Conservation (phyloP, 2,888 invertebrate species). For the Gasteruption jaculator region DNA sequence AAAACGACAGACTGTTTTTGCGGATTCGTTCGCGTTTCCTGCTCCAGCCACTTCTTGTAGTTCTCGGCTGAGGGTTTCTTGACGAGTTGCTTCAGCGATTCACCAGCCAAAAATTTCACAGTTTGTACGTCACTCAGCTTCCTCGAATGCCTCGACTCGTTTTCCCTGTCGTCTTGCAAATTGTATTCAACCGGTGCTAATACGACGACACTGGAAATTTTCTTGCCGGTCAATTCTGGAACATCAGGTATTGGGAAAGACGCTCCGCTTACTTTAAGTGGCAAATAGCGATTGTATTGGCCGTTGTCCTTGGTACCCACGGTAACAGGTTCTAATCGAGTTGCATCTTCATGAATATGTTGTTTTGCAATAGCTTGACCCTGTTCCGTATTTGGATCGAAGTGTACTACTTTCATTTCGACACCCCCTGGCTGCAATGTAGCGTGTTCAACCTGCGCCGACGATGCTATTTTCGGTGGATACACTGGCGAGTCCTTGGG, state of each 20-base stretch:
- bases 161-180: conserved; percentile 50
- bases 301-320: conserved; percentile 56
- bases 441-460: conserved; percentile 49
- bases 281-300: conserved; percentile 78
- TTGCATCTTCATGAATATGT: conserved; percentile 70
- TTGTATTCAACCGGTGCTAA: conserved; percentile 78
- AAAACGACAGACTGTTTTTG: conserved; percentile 78
- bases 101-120: conserved; percentile 70
- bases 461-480: conserved; percentile 26
- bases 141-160: conserved; percentile 46
- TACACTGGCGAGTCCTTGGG: conserved; percentile 35
- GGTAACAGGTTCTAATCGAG: conserved; percentile 70
- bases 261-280: conserved; percentile 78
- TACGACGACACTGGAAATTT: conserved; percentile 81
- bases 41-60: conserved; percentile 75
- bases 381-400: conserved; percentile 70
- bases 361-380: conserved; percentile 68
- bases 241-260: conserved; percentile 81
- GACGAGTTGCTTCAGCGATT: conserved; percentile 69
- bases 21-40: conserved; percentile 68
- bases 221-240: conserved; percentile 69
- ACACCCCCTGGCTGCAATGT: conserved; percentile 58
- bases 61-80: conserved; percentile 73
- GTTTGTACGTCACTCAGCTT: conserved; percentile 63
- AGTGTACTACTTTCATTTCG: conserved; percentile 82